Evolutionary conservation across 30 jellyfish, hydroid and myxozoan genomes (phyloP).

Genomic region (Mastigias papua): DNA sequence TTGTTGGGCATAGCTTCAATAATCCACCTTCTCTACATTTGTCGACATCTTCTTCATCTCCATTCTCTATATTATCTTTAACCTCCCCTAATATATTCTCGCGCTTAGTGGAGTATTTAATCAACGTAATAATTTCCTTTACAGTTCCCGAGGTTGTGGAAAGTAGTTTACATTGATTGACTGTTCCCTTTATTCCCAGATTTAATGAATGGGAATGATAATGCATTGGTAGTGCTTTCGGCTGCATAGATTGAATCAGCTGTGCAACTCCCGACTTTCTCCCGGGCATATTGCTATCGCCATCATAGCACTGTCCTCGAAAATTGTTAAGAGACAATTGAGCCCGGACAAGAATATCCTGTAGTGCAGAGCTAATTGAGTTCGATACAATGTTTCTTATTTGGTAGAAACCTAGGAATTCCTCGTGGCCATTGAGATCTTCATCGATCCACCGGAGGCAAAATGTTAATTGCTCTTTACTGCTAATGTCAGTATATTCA

Average conservation of each 20-base stretch:
- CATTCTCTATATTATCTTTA: too few relatives aligned
- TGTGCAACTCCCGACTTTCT: slow-evolving; percentile 71
- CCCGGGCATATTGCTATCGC: slow-evolving; percentile 80
- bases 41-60: too few relatives aligned
- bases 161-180: not conserved
- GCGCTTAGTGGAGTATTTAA: too few relatives aligned
- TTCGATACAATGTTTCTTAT: slow-evolving; percentile 48
- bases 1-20: too few relatives aligned
- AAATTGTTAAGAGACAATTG: not conserved
- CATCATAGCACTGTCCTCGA: slow-evolving; percentile 83
- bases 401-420: slow-evolving; percentile 56
- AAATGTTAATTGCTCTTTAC: too few relatives aligned
- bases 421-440: too few relatives aligned
- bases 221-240: slow-evolving; percentile 72
- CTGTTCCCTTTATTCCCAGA: slow-evolving; percentile 3
- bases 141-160: too few relatives aligned
- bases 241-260: slow-evolving; percentile 56
- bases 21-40: too few relatives aligned
- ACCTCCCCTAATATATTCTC: too few relatives aligned
- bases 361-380: slow-evolving; percentile 60
- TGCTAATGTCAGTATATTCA: slow-evolving; percentile 82
- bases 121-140: too few relatives aligned
- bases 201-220: slow-evolving; percentile 78
- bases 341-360: slow-evolving; percentile 41
- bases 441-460: too few relatives aligned